Base-by-base conservation (phyloP, 2,888 invertebrate species). In the Vanessa cardui region DNA sequence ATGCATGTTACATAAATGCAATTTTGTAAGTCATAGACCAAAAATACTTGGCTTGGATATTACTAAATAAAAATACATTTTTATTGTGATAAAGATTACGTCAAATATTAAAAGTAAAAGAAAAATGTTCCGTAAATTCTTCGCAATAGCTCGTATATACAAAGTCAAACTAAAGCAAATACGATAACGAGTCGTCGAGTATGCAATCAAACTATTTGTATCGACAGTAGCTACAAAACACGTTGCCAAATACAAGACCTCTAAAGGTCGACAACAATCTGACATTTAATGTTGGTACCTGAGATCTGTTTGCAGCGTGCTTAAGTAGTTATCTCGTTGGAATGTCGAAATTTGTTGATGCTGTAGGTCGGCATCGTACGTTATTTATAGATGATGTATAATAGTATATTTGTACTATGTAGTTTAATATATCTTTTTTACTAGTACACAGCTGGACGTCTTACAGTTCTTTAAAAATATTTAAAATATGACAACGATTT, bases 181-280 rank as follows among this genome's bases (percentile, higher is more conserved):
- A 47, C 16, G 2, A 47, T 47, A 16, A 18, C n/a, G 16, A 47
- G 47, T 16, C n/a, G 16, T n/a, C 16, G 16, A 47, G 47, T 47
- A 7, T 18, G 18, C 16, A 47, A 18, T 18, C 15, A 47, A 47
- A 47, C 47, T 47, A 47, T 47, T 47, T 18, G 47, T 18, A 47
- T 47, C n/a, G 47, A 47, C 26, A 15, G 52, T 26, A 52, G 52
- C 21, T 47, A 26, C 18, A 18, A 12, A 58, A 64, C 39, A 26
- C 39, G 64, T 64, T 64, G 26, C 39, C 58, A 64, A 64, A 58
- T 16, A 44, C 20, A 26, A 26, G 45, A 44, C 52, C 54, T 44
- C 64, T 64, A 49, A 64, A 64, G 58, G 58, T 64, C 58, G 39
- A 49, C 64, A 50, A 64, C 58, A 64, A 58, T 4, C 58, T 64